Base-by-base conservation (phyloP, 2,113 vertebrate species). In the Trinectes maculatus region DNA sequence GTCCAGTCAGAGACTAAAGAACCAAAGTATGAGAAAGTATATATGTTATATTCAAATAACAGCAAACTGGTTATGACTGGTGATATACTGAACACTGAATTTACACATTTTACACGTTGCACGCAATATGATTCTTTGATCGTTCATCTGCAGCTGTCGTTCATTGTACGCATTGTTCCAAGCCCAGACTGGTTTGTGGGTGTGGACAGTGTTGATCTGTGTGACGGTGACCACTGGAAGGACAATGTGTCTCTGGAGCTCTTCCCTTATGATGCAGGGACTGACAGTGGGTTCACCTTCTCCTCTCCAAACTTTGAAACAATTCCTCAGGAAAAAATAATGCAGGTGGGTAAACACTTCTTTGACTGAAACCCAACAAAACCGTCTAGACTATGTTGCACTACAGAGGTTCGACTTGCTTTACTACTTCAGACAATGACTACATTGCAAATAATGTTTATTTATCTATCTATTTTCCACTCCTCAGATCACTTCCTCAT, bases 111-210 rank as follows among this genome's bases (percentile, higher is more conserved):
- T n/a, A n/a, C n/a, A n/a, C n/a, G n/a, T n/a, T n/a, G n/a, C n/a
- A n/a, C n/a, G n/a, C n/a, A n/a, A n/a, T n/a, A n/a, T n/a, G n/a
- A n/a, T n/a, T n/a, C n/a, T n/a, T n/a, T n/a, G n/a, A n/a, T 74
- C 42, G 53, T 74, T 33, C 46, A 36, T 71, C 61, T 53, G 24
- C 82, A 96, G 98, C 89, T 99, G 72, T 99, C 98, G 0, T 96
- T 99, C 51, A 93, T 96, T 2, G 94, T 97, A 22, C 92, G 95
- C 16, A 91, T 99, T 7, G 91, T 99, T 51, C 98, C 98, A 10
- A 99, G 98, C 59, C 96, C 98, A 0, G 98, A 99, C 89, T 99
- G 98, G 98, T 99, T 99, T 76, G 95, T 99, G 78, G 98, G 97
- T 1, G 69, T 94, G 37, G 94, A 98, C 87, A 95, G 93, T 51